Conservation (phyloP, 1,140 invertebrate species). For the Drosophila arizonae region DNA sequence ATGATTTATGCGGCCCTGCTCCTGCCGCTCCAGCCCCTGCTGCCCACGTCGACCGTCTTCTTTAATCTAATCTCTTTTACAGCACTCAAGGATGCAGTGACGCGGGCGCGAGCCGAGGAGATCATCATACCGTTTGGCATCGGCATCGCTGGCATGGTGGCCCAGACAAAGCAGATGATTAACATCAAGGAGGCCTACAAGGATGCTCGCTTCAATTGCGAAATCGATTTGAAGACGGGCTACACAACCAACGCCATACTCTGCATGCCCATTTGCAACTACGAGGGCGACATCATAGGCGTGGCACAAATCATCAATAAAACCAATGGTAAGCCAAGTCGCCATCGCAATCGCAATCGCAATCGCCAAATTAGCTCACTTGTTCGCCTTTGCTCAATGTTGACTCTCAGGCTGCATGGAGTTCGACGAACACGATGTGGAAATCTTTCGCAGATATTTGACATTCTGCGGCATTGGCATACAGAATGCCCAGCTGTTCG, state of each 20-base stretch:
- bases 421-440: slow-evolving; percentile 95
- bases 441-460: slow-evolving; percentile 93
- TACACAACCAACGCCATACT: slow-evolving; percentile 96
- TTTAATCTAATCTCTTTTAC: slow-evolving; percentile 23
- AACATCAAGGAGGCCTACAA: slow-evolving; percentile 96
- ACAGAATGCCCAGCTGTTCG: slow-evolving; percentile 98
- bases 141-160: slow-evolving; percentile 94
- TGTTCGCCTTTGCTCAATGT: not conserved
- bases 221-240: slow-evolving; percentile 95
- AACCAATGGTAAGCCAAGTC: slow-evolving; percentile 86
- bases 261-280: slow-evolving; percentile 97
- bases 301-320: slow-evolving; percentile 99
- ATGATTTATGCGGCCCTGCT: slow-evolving; percentile 44
- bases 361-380: not conserved
- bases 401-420: slow-evolving; percentile 86
- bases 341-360: not conserved
- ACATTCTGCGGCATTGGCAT: slow-evolving; percentile 99
- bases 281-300: slow-evolving; percentile 97
- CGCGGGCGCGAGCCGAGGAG: slow-evolving; percentile 89
- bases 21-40: not conserved
- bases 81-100: slow-evolving; percentile 90
- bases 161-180: slow-evolving; percentile 92
- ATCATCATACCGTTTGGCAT: slow-evolving; percentile 94
- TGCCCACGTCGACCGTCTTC: not conserved
- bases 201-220: slow-evolving; percentile 92